phyloP scores from a whole-genome alignment of 2,888 invertebrate genomes.

The Rhagonycha lutea region DNA sequence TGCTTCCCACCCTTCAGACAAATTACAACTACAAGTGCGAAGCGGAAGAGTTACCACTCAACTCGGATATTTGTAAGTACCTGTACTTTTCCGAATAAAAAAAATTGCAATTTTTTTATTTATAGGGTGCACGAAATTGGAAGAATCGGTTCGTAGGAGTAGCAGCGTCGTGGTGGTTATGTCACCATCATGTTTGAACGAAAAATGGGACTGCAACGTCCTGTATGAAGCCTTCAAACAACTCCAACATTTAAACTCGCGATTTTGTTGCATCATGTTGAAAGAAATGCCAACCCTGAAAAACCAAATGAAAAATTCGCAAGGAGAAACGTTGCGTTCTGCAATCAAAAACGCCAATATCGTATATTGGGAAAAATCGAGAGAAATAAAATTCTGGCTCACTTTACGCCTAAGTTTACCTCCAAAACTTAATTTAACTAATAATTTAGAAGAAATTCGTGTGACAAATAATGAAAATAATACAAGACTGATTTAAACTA shows the following conservation, averaged over 20 bases:
- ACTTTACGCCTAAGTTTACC: constrained; percentile 67
- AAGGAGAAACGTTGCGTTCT: constrained; percentile 59
- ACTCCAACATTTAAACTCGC: constrained; percentile 48
- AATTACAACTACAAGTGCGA: constrained; percentile 69
- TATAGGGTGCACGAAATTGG: constrained; percentile 64
- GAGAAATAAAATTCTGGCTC: constrained; percentile 64
- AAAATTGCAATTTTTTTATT: constrained; percentile 10
- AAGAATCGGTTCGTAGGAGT: constrained; percentile 58
- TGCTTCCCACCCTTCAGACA: constrained; percentile 65
- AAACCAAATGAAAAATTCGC: constrained; percentile 50
- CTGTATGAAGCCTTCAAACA: constrained; percentile 56
- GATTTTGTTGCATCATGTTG: constrained; percentile 52
- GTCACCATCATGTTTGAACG: constrained; percentile 56
- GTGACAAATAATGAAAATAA: constrained; percentile 33
- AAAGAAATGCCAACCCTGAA: constrained; percentile 52
- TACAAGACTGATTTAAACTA: constrained; percentile 45
- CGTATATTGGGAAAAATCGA: constrained; percentile 56
- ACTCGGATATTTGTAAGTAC: constrained; percentile 41
- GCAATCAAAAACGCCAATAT: constrained; percentile 57
- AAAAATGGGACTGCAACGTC: constrained; percentile 55
- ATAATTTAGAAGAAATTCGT: constrained; percentile 22
- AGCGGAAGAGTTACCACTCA: constrained; percentile 51
- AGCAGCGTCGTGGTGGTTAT: constrained; percentile 57
- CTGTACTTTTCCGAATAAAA: too few species aligned
- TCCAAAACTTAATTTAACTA: constrained; percentile 47